A percentile compares a stretch with the other conserved stretches of the same genome.
Evolutionary conservation across 2,113 vertebrate genomes (phyloP).

Genomic region (Atlantisia rogersi): DNA sequence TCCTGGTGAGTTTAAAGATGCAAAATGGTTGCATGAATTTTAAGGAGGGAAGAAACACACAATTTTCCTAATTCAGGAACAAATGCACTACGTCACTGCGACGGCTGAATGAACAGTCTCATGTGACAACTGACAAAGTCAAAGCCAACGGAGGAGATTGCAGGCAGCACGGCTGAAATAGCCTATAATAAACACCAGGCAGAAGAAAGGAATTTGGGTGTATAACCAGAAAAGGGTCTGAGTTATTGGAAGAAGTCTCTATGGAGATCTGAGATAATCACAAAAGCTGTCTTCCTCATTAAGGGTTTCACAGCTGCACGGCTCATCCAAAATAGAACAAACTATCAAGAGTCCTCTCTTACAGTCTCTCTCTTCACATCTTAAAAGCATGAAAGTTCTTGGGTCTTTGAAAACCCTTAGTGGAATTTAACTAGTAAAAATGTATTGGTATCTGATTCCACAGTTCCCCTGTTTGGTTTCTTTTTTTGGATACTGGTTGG

Average conservation of each 20-base stretch:
- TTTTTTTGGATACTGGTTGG: neutral
- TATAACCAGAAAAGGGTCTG: neutral
- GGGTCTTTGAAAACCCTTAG: neutral
- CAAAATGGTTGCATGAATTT: neutral
- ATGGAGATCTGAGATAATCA: neutral
- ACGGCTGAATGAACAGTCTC: neutral
- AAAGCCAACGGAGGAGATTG: neutral
- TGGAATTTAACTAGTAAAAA: neutral
- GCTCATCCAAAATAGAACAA: neutral
- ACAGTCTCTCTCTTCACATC: neutral
- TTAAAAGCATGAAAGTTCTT: neutral
- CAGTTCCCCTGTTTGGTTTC: no score
- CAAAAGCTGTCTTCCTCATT: neutral
- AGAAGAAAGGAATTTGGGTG: neutral
- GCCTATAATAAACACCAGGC: neutral
- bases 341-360: neutral
- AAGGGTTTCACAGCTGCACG: neutral
- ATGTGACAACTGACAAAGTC: neutral
- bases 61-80: neutral
- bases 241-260: neutral
- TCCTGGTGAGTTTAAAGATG: neutral
- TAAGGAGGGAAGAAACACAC: neutral
- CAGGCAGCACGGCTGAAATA: neutral
- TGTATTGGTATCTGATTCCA: neutral
- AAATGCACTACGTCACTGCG: neutral